Base-by-base conservation (phyloP, 92 coral and sea anemone genomes). In the Epizoanthus ramosus region DNA sequence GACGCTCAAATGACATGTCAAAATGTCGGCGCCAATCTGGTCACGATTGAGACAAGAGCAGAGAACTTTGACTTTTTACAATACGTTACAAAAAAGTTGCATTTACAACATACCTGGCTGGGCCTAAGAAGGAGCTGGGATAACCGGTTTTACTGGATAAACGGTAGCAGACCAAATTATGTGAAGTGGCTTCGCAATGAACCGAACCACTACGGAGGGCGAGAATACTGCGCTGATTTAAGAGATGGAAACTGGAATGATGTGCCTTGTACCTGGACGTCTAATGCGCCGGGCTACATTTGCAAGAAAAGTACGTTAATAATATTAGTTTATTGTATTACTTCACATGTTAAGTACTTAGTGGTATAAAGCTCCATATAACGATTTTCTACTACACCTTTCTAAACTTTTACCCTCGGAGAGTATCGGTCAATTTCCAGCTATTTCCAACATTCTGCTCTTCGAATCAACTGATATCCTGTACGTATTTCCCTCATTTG, bases 71-170 rank as follows among this genome's bases (percentile, higher is more conserved):
- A 63, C 16, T 63, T 63, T 21, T 6, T 63, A 21, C 8, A 12
- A 10, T 0, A 21, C 3, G 31, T 19, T 21, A 23, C 3, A 12
- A 63, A 23, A 63, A 12, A 14, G 7, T 19, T 22, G 14, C 15
- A 8, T 0, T 21, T 63, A 1, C 33, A 7, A 6, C 10, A 23
- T 23, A 8, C 68, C 33, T 63, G 68, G 68, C 18, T 63, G 24
- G 68, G 68, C 10, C 31, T 63, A 23, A 63, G 68, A 15, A 63
- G 68, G 37, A 31, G 37, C 68, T 19, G 68, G 28, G 68, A 63
- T 63, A 63, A 63, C 14, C 28, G 28, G 37, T 63, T 63, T 63
- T 63, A 63, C 68, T 63, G 68, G 68, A 63, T 3, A 19, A 31
- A 63, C 31, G 68, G 68, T 63, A 7, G 33, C 31, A 19, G 39